phyloP scores from a whole-genome alignment of 2,113 vertebrate species.

The Progne subis region DNA sequence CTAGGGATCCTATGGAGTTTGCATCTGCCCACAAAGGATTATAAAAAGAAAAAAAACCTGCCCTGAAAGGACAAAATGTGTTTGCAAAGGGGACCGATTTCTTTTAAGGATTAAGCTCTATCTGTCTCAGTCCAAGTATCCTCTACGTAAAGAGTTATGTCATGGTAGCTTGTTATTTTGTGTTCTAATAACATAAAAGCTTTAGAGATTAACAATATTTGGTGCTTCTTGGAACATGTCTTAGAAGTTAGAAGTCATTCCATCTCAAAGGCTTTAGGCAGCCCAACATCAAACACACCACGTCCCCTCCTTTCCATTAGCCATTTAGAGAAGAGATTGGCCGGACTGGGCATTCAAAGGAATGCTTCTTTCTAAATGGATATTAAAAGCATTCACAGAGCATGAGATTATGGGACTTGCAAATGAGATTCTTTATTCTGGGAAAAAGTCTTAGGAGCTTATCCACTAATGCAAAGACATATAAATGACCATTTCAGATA shows the following conservation, averaged over 20 bases:
- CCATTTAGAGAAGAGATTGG: slow-evolving; percentile 1
- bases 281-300: not conserved
- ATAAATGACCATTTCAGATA: not conserved
- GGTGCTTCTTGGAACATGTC: not conserved
- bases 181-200: not conserved
- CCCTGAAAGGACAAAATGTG: not conserved
- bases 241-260: not conserved
- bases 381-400: slow-evolving; percentile 16
- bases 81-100: not conserved
- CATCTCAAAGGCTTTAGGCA: slow-evolving; percentile 28
- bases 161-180: not conserved
- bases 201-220: slow-evolving; percentile 15
- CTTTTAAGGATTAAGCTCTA: not conserved
- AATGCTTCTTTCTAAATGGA: not conserved
- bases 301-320: not conserved
- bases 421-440: slow-evolving; percentile 26
- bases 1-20: not conserved
- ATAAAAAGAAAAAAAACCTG: not conserved
- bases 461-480: not conserved
- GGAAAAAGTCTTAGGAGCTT: slow-evolving; percentile 2
- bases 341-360: not conserved
- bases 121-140: not conserved
- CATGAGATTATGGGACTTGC: slow-evolving; percentile 15
- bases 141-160: not conserved
- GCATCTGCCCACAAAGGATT: not conserved